A percentile compares a stretch with the other conserved stretches of the same genome.
phyloP scores from a whole-genome alignment of 35 echinoderm and acorn worm genomes.

The Heliocidaris tuberculata region DNA sequence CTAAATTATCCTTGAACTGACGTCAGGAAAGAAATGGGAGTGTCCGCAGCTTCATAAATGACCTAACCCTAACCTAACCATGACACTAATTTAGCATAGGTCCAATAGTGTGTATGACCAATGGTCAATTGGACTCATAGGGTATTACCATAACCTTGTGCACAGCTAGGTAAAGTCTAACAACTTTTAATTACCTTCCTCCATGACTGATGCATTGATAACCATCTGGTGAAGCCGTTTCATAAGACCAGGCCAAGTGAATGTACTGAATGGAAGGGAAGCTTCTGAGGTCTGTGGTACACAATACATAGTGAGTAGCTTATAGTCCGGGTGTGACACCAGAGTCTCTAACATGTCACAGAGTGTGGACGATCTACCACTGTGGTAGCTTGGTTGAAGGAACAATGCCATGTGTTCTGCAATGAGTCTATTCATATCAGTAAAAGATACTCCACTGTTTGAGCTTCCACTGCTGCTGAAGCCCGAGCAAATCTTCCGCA shows the following conservation, averaged over 20 bases:
- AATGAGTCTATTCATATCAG: slow-evolving; percentile 92
- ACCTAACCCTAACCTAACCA: too few relatives aligned
- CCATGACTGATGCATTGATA: slow-evolving; percentile 67
- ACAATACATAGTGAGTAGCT: slow-evolving; percentile 80
- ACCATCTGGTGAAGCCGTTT: slow-evolving; percentile 89
- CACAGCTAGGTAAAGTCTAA: too few relatives aligned
- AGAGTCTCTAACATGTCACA: slow-evolving; percentile 69
- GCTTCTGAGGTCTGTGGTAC: slow-evolving; percentile 81
- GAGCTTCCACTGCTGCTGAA: slow-evolving; percentile 12
- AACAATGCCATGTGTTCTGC: slow-evolving; percentile 69
- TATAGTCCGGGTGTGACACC: slow-evolving; percentile 91
- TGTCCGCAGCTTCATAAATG: too few relatives aligned
- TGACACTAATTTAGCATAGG: too few relatives aligned
- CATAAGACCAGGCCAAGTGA: slow-evolving; percentile 77
- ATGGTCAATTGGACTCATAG: too few relatives aligned
- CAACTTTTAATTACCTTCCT: slow-evolving; percentile 72
- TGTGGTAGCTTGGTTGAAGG: slow-evolving; percentile 58
- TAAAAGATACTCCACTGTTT: slow-evolving; percentile 65
- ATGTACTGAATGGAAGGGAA: slow-evolving; percentile 80
- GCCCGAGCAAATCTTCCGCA: slow-evolving; percentile 72
- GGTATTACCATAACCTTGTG: too few relatives aligned
- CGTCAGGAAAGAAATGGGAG: too few relatives aligned
- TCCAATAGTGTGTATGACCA: too few relatives aligned
- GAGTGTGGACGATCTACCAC: slow-evolving; percentile 17
- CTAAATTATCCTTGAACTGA: too few relatives aligned